Base-by-base conservation (phyloP, 2,797 vertebrate species). In the Chanos chanos region DNA sequence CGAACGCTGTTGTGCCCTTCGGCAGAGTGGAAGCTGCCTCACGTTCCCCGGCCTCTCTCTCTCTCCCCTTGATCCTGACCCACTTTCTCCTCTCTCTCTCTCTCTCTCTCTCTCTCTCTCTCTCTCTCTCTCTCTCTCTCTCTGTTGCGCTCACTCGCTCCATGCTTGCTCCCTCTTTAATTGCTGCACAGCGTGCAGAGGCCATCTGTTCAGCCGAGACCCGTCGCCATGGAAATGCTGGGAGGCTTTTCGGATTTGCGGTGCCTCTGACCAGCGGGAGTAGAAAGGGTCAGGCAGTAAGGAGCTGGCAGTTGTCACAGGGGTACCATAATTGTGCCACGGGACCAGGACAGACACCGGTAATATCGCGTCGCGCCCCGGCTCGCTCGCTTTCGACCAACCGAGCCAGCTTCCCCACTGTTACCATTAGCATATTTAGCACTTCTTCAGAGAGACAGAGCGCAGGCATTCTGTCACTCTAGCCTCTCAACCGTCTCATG, bases 161-260 rank as follows among this genome's bases (percentile, higher is more conserved):
- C 28, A 48, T 31, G 73, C 79, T 73, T 76, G 80, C 86, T 89
- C 81, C 77, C 86, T 87, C 84, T 92, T 81, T 76, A 89, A 85
- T 88, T 90, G 91, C 89, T 83, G 87, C 89, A 83, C 88, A 81
- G 87, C 88, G 87, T 84, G 81, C 89, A 89, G 76, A 91, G 88
- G 86, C 93, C 93, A 95, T 97, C 94, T 97, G 94, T 90, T 94
- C 90, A 70, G 73, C 85, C 70, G 85, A 79, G 78, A 86, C 79
- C 87, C 77, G 88, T 95, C 88, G 81, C 90, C 90, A 91, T 94
- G 89, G 90, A 48, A 72, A 95, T 47, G 70, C 90, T 37, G 88
- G 88, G 89, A 91, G 92, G 93, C 92, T 94, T 93, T 90, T 89
- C 87, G 90, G 91, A 91, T 92, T 95, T 88, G 81, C 79, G 66